Evolutionary conservation across 2,113 vertebrate genomes (phyloP).

Genomic region (Laticauda laticaudata): DNA sequence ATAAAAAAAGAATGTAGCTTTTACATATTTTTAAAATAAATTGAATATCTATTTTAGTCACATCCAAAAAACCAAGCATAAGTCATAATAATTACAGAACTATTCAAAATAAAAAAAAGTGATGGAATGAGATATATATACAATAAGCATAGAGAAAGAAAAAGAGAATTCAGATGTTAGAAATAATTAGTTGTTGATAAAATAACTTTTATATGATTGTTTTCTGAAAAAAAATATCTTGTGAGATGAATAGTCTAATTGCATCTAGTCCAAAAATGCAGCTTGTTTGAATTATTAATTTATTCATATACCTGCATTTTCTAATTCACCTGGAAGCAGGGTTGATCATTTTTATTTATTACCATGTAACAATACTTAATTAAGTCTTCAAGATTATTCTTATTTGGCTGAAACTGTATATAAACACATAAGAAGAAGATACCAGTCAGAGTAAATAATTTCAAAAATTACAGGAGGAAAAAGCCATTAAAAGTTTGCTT

Average conservation of each 20-base stretch:
- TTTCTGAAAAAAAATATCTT: background rate
- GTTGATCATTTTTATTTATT: background rate
- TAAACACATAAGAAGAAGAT: background rate
- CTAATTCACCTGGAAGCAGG: background rate
- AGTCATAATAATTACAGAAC: background rate
- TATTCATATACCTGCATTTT: background rate
- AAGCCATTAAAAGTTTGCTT: background rate
- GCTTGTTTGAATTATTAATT: background rate
- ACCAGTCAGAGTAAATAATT: background rate
- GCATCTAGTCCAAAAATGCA: background rate
- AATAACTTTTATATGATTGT: background rate
- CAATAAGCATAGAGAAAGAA: background rate
- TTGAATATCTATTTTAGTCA: background rate
- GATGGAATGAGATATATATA: background rate
- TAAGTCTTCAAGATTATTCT: background rate
- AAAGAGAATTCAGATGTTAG: background rate
- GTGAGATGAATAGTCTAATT: background rate
- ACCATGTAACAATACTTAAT: background rate
- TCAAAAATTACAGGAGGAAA: background rate
- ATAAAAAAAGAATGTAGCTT: background rate
- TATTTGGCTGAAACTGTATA: background rate
- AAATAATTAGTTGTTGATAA: background rate
- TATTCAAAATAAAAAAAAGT: background rate
- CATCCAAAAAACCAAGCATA: background rate
- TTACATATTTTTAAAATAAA: background rate